Percentiles rank a stretch among this genome's conserved stretches.
These are phyloP conservation scores for Indicator indicator DNA, from an alignment of 2,113 vertebrate species.

Conservation along the genomic window DNA sequence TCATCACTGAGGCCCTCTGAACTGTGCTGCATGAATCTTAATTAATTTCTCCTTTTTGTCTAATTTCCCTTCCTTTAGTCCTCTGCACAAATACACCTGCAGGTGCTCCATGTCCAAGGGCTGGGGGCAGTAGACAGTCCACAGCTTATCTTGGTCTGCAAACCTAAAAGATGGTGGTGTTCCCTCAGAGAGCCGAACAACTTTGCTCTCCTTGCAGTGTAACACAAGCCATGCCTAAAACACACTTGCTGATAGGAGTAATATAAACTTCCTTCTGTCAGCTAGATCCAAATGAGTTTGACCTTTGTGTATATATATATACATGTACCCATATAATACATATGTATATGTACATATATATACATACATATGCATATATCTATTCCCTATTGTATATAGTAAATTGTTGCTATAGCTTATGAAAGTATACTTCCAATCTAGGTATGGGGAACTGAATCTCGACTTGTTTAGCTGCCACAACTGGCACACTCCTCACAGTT, in stretches of 20 bases:
- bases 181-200: neutral
- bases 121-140: neutral
- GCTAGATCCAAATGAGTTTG: slow-evolving; percentile 41
- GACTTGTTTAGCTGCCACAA: neutral
- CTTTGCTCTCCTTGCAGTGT: neutral
- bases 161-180: neutral
- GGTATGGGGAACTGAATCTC: slow-evolving; percentile 19
- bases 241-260: neutral
- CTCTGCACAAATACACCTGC: neutral
- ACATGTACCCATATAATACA: slow-evolving; percentile 1
- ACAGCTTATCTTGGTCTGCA: neutral
- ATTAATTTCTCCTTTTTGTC: neutral
- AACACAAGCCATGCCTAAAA: slow-evolving; percentile 59
- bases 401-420: slow-evolving; percentile 27
- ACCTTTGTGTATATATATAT: slow-evolving; percentile 8
- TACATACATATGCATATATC: slow-evolving; percentile 6
- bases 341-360: slow-evolving; percentile 32
- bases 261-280: neutral
- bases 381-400: slow-evolving; percentile 69
- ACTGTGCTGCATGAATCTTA: neutral
- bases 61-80: neutral
- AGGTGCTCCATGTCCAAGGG: neutral
- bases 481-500: neutral
- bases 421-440: slow-evolving; percentile 45
- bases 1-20: neutral